These are phyloP conservation scores for Danionella cerebrum DNA, from an alignment of 2,113 vertebrate genomes.

Conservation along the genomic window DNA sequence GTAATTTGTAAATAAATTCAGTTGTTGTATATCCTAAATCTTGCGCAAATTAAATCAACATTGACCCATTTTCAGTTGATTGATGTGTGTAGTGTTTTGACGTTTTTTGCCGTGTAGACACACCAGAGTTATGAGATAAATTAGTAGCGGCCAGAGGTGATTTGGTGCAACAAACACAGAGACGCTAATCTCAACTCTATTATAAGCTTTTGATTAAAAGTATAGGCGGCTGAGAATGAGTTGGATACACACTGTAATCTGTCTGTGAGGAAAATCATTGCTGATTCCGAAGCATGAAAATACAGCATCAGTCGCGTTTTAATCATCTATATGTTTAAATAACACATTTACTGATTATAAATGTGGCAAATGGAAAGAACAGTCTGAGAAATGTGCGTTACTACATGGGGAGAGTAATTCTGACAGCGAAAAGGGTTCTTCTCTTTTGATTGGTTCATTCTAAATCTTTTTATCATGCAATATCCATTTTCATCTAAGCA, in stretches of 20 bases:
- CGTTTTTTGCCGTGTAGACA: neutral
- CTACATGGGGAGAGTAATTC: constrained; percentile 47
- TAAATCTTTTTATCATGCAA: constrained; percentile 47
- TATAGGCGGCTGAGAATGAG: constrained; percentile 46
- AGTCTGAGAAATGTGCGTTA: constrained; percentile 45
- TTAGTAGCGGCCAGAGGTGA: constrained; percentile 3
- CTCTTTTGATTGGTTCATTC: constrained; percentile 52
- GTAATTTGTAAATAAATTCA: too few species aligned
- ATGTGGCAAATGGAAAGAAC: constrained; percentile 38
- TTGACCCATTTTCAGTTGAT: constrained; percentile 14
- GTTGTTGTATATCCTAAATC: too few species aligned
- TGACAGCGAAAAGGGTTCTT: constrained; percentile 50
- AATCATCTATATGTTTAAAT: constrained; percentile 35
- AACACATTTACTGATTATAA: neutral
- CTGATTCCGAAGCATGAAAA: constrained; percentile 55
- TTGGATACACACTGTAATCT: constrained; percentile 40
- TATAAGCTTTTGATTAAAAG: constrained; percentile 24
- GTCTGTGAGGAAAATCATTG: constrained; percentile 43
- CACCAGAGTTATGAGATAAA: constrained; percentile 20
- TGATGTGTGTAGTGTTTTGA: neutral
- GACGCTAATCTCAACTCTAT: constrained; percentile 18
- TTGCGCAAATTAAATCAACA: constrained; percentile 9
- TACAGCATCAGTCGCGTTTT: constrained; percentile 57
- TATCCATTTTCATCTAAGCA: constrained; percentile 39
- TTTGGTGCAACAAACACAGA: constrained; percentile 16